Evolutionary conservation across 1,140 invertebrate genomes (phyloP).

Genomic region (Drosophila sechellia): DNA sequence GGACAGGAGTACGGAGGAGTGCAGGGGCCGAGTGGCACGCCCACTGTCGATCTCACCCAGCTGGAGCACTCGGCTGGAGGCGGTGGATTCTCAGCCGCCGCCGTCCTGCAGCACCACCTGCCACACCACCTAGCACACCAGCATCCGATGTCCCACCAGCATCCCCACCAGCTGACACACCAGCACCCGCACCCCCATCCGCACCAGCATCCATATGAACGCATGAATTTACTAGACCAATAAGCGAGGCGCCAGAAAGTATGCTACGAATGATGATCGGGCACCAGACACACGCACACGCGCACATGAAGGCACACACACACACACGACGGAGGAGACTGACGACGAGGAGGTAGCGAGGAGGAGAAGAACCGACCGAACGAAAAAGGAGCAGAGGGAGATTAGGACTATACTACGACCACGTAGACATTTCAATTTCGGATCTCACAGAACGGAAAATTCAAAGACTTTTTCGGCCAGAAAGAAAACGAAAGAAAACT

Average conservation of each 20-base stretch:
- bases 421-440: conserved; percentile 39
- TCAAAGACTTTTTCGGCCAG: conserved; percentile 59
- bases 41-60: conserved; percentile 76
- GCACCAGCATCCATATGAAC: conserved; percentile 72
- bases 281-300: conserved; percentile 8
- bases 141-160: conserved; percentile 36
- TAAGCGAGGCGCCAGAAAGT: conserved; percentile 55
- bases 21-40: conserved; percentile 35
- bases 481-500: conserved; percentile 24
- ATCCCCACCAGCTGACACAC: conserved; percentile 40
- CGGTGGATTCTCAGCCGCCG: conserved; percentile 10
- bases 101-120: conserved; percentile 43
- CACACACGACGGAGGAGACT: not conserved
- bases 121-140: conserved; percentile 51
- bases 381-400: conserved; percentile 1
- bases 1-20: conserved; percentile 11
- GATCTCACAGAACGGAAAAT: conserved; percentile 61
- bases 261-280: conserved; percentile 28
- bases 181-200: conserved; percentile 46
- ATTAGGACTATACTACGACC: conserved; percentile 5
- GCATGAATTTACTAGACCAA: conserved; percentile 82
- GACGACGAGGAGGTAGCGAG: not conserved
- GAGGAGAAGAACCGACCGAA: not conserved
- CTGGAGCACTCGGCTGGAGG: conserved; percentile 50
- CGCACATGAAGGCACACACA: not conserved